A percentile compares a stretch with the other conserved stretches of the same genome.
Evolutionary conservation across 2,888 invertebrate genomes (phyloP).

Genomic region (Hypsopygia costalis): DNA sequence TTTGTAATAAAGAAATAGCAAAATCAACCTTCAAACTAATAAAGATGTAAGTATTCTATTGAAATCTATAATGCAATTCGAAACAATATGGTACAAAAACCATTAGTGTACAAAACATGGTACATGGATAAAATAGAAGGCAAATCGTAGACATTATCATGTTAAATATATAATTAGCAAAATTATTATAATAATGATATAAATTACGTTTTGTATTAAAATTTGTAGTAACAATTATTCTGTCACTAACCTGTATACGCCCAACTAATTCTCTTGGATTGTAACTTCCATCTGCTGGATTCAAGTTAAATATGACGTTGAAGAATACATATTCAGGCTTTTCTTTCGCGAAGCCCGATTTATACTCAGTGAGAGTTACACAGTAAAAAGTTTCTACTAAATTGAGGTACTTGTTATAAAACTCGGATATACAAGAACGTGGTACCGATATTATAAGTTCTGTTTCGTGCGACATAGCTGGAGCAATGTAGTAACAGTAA

Average conservation of each 20-base stretch:
- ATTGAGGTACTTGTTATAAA: constrained; percentile 68
- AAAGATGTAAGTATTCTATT: too few relatives aligned
- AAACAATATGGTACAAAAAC: too few relatives aligned
- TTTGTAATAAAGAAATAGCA: too few relatives aligned
- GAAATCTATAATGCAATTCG: too few relatives aligned
- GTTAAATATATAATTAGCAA: too few relatives aligned
- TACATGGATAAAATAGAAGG: too few relatives aligned
- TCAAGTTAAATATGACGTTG: constrained; percentile 65
- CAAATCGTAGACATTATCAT: too few relatives aligned
- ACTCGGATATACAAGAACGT: constrained; percentile 62
- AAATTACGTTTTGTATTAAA: too few relatives aligned
- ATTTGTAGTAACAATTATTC: too few relatives aligned
- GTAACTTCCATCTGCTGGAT: constrained; percentile 61
- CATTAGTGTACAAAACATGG: too few relatives aligned
- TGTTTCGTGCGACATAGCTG: constrained; percentile 67
- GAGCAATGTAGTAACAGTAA: constrained; percentile 23
- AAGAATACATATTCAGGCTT: constrained; percentile 65
- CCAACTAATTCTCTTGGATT: constrained; percentile 60
- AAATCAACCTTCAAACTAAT: too few relatives aligned
- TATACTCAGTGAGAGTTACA: constrained; percentile 68
- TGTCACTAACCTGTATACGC: constrained; percentile 62
- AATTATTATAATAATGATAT: too few relatives aligned
- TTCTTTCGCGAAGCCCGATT: constrained; percentile 47
- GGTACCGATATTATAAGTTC: constrained; percentile 66
- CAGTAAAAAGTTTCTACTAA: constrained; percentile 76